Base-by-base conservation (phyloP, 2,888 invertebrate species). In the Acanthosoma haemorrhoidale region DNA sequence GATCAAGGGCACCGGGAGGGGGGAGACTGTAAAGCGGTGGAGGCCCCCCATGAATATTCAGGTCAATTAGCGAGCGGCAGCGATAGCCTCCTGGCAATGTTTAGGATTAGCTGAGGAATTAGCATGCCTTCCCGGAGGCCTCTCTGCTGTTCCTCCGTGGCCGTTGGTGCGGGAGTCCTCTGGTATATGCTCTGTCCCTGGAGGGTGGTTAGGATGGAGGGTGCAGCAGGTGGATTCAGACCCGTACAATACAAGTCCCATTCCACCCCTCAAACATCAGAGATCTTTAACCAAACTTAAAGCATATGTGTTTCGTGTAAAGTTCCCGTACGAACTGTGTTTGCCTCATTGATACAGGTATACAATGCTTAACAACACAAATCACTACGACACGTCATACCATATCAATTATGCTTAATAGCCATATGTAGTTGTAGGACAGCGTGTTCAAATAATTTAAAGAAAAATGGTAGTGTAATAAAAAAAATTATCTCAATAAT, bases 21-120 rank as follows among this genome's bases (percentile, higher is more conserved):
- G 5, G 36, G 13, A 3, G 58, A 6, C n/a, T 8, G 15, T 3
- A 11, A 8, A n/a, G n/a, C 15, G 29, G 3, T 3, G 13, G 29
- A 16, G 31, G 13, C 21, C 31, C 32, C 9, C 32, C 60, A 60
- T 60, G 60, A 60, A 60, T 60, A 60, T 60, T 60, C 60, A 60
- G 34, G 21, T 32, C 36, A 36, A 60, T 60, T 60, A 60, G 43
- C 25, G 43, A 41, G 18, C 18, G 43, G 25, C 21, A 13, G 25
- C 11, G 43, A 51, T 51, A 51, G 43, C 13, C 43, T 51, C 43
- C 43, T 13, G 43, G 43, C 43, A 51, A 51, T 51, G 43, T 51
- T 51, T 51, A 51, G 43, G 43, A 51, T 51, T 51, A 51, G 43
- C 25, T 25, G 1, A 13, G 21, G 25, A 51, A 51, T 51, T 51